A percentile compares a stretch with the other conserved stretches of the same genome.
Conservation (phyloP, 2,888 invertebrate species). For the Drosophila fulvimacula region DNA sequence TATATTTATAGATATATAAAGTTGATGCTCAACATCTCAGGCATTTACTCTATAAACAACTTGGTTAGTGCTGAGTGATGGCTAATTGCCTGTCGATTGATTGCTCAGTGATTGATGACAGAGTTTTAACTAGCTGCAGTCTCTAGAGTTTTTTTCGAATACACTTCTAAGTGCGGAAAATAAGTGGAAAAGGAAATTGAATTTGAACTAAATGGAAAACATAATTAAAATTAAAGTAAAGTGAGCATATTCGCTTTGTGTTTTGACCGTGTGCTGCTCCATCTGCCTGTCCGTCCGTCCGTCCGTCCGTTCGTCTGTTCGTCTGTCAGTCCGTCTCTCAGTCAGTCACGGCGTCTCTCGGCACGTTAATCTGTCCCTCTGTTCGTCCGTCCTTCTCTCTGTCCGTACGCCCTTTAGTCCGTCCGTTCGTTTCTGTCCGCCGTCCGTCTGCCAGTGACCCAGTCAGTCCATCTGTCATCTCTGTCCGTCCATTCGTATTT, state of each 20-base stretch:
- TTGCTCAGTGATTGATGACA: not conserved
- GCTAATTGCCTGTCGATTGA: constrained; percentile 8
- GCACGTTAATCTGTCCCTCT: too few relatives aligned
- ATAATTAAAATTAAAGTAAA: not conserved
- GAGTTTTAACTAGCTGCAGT: not conserved
- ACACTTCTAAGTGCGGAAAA: not conserved
- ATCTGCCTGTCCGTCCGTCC: too few relatives aligned
- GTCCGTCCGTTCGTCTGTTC: too few relatives aligned
- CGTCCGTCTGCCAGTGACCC: too few relatives aligned
- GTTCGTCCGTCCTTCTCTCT: too few relatives aligned
- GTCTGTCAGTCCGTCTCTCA: too few relatives aligned
- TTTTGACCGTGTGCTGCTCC: too few relatives aligned
- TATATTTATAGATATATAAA: not conserved
- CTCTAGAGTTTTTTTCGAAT: not conserved
- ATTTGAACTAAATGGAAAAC: too few relatives aligned
- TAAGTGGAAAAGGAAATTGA: not conserved
- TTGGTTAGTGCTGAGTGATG: not conserved
- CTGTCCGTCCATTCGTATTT: not conserved
- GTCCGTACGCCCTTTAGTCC: too few relatives aligned
- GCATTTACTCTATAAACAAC: constrained; percentile 1
- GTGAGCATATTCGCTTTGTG: not conserved
- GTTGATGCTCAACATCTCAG: not conserved
- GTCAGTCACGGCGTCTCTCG: too few relatives aligned
- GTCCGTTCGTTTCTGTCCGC: too few relatives aligned
- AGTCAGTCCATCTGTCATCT: too few relatives aligned